Conservation (phyloP, 1,140 invertebrate species). For the Artemia franciscana region DNA sequence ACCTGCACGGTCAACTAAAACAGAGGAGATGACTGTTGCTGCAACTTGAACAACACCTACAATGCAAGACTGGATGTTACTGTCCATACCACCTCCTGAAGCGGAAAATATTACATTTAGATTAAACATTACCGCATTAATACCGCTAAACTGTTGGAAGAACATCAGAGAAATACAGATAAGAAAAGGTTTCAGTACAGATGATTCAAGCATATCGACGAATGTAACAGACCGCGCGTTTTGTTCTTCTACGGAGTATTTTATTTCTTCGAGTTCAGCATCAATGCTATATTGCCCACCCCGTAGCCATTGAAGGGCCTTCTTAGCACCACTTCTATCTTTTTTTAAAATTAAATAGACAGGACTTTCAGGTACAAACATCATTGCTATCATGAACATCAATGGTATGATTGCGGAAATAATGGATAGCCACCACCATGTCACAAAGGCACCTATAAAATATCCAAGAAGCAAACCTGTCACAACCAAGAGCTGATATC, state of each 20-base stretch:
- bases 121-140: conserved; percentile 67
- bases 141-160: conserved; percentile 60
- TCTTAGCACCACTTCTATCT: conserved; percentile 31
- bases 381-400: conserved; percentile 35
- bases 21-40: conserved; percentile 23
- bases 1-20: conserved; percentile 29
- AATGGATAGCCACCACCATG: conserved; percentile 37
- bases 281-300: conserved; percentile 37
- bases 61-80: conserved; percentile 29
- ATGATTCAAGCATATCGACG: conserved; percentile 27
- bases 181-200: conserved; percentile 35
- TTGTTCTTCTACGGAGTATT: conserved; percentile 28
- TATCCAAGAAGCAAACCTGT: conserved; percentile 44
- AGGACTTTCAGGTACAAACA: conserved; percentile 59
- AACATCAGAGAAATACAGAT: conserved; percentile 54
- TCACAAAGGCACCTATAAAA: conserved; percentile 34
- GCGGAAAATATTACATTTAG: conserved; percentile 39
- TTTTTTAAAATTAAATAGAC: conserved; percentile 35
- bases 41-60: conserved; percentile 21
- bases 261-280: conserved; percentile 31
- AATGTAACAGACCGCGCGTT: conserved; percentile 19
- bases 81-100: conserved; percentile 24
- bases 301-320: conserved; percentile 35
- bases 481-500: conserved; percentile 50
- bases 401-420: conserved; percentile 37